phyloP scores from a whole-genome alignment of 2,888 invertebrate species.

The Zeuzera pyrina region DNA sequence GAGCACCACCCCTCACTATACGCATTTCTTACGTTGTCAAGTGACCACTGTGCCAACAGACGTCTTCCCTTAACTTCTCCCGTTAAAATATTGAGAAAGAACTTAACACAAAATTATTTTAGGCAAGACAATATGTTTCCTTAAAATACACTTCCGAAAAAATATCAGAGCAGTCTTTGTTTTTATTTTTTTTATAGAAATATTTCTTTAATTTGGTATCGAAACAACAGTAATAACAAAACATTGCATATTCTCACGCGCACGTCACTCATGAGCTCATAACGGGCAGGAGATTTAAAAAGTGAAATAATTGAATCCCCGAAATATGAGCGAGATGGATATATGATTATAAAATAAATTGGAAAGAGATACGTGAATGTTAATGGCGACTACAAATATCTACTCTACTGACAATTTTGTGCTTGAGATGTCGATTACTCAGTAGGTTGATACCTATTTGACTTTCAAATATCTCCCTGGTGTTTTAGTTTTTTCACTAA shows the following conservation, averaged over 20 bases:
- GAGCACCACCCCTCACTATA: constrained; percentile 29
- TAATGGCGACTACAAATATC: constrained; percentile 32
- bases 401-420: constrained; percentile 37
- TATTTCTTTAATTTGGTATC: no score
- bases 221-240: no score
- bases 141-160: no score
- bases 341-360: constrained; percentile 1
- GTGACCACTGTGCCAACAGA: constrained; percentile 30
- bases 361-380: not conserved
- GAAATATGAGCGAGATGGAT: no score
- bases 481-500: constrained; percentile 43
- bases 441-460: constrained; percentile 37
- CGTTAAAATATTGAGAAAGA: constrained; percentile 32
- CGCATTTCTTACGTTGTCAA: constrained; percentile 33
- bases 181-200: no score
- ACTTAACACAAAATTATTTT: constrained; percentile 32
- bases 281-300: no score
- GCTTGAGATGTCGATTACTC: constrained; percentile 56
- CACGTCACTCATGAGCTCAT: no score
- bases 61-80: constrained; percentile 40
- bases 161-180: no score
- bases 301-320: no score
- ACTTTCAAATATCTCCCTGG: constrained; percentile 45
- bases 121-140: constrained; percentile 31
- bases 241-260: no score